Evolutionary conservation across 2,888 invertebrate species (phyloP).

Genomic region (Epistrophe grossulariae): DNA sequence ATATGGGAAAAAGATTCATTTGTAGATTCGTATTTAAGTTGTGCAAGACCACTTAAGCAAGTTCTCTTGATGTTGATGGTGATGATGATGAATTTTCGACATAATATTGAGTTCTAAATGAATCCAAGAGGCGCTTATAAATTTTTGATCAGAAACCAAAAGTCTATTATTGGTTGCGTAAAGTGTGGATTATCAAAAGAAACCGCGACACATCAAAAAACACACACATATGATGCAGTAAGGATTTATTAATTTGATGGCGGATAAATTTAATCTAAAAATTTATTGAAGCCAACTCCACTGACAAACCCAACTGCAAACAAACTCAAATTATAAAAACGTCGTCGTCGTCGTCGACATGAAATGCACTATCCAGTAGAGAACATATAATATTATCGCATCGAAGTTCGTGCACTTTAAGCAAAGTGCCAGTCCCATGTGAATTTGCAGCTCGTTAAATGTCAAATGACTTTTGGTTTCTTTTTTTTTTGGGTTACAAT

Average conservation of each 20-base stretch:
- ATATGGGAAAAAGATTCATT: conserved; percentile 42
- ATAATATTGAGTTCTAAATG: conserved; percentile 28
- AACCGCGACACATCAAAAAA: conserved; percentile 31
- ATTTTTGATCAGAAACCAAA: not conserved
- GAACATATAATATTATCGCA: conserved; percentile 26
- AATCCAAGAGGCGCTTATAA: conserved; percentile 2
- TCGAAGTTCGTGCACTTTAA: conserved; percentile 35
- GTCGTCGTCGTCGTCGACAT: not conserved
- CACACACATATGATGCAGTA: conserved; percentile 11
- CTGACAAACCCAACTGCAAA: not conserved
- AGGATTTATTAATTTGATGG: conserved; percentile 56
- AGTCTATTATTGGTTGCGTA: conserved; percentile 20
- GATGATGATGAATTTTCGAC: conserved; percentile 43
- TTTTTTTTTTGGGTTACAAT: not conserved
- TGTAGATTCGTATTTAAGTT: conserved; percentile 22
- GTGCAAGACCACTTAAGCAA: conserved; percentile 57
- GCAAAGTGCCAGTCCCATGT: conserved; percentile 25
- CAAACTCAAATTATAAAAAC: conserved; percentile 9
- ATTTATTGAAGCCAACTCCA: not conserved
- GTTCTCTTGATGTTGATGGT: not conserved
- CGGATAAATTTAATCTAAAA: conserved; percentile 39
- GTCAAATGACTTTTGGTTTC: conserved; percentile 58
- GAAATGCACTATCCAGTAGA: conserved; percentile 1
- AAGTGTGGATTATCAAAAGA: conserved; percentile 21
- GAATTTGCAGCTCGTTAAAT: conserved; percentile 63